phyloP scores from a whole-genome alignment of 2,797 vertebrate species.

The Oreonectes daqikongensis region DNA sequence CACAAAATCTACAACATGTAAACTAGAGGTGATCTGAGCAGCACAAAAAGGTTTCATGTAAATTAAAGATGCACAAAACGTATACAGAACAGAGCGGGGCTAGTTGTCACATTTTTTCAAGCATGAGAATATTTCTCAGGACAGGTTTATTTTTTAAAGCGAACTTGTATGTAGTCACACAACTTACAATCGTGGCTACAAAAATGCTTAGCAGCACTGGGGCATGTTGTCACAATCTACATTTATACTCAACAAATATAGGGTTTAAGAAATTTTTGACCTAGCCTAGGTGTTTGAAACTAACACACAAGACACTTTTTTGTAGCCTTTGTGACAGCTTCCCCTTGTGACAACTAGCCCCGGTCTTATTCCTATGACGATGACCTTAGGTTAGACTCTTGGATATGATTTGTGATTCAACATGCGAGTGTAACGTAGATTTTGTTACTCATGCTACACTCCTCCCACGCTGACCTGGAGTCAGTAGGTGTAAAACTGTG shows the following conservation, averaged over 20 bases:
- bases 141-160: no score
- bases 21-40: slow-evolving; percentile 9
- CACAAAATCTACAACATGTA: background rate
- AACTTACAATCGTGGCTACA: no score
- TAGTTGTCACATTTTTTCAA: background rate
- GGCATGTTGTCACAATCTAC: background rate
- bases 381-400: background rate
- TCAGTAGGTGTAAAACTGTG: slow-evolving; percentile 39
- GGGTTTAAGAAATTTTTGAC: background rate
- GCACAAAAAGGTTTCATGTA: slow-evolving; percentile 7
- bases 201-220: background rate
- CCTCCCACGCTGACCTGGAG: slow-evolving; percentile 43
- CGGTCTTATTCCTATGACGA: no score
- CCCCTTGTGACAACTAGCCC: background rate
- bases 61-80: no score
- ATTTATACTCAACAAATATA: no score
- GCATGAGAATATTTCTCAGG: no score
- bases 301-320: background rate
- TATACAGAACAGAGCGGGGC: background rate
- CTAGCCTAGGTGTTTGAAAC: background rate
- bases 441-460: slow-evolving; percentile 35
- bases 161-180: no score
- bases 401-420: slow-evolving; percentile 13
- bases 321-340: background rate
- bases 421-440: background rate